Base-by-base conservation (phyloP, 1,140 invertebrate species). In the Cotesia chilonis region DNA sequence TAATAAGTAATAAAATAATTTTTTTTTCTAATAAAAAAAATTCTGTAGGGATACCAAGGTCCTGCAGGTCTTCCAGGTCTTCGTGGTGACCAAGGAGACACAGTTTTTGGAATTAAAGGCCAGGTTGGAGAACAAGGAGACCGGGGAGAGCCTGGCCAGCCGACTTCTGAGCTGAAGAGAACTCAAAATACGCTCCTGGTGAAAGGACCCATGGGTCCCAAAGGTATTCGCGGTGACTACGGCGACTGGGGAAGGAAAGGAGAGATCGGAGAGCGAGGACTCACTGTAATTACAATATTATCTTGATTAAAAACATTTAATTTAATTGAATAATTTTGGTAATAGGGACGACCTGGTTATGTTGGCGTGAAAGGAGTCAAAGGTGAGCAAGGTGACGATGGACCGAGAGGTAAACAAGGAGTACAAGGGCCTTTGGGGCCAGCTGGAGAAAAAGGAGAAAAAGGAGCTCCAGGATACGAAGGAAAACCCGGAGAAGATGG, bases 401-500 rank as follows among this genome's bases (percentile, higher is more conserved):
- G 86, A 1, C 81, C 80, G 3, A 80, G 87, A 83, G 88, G 88
- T 65, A 83, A 84, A 65, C 83, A 87, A 71, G 88, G 88, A 41
- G 77, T 79, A 47, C 77, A 80, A 5, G 89, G 89, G 12, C 86
- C 85, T 1, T 36, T 79, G 52, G 93, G 93, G n/a, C 90, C 89
- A 2, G 75, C 87, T 37, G 94, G 94, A 1, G 88, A 89, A 10
- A 94, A 94, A 83, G 94, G 94, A 54, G 89, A 91, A 55, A 95
- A 94, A 86, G 95, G 94, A 75, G 92, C 93, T 3, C 93, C 93
- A 0, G 95, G 95, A n/a, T 93, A 90, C 68, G 88, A 88, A 74
- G 94, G 94, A 60, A 68, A 75, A 72, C 81, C 89, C 60, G 95
- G 95, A 59, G 41, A 78, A 6, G 90, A 93, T 77, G 94, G 94